Conservation (phyloP, 2,888 invertebrate species). For the Diachrysia chrysitis region DNA sequence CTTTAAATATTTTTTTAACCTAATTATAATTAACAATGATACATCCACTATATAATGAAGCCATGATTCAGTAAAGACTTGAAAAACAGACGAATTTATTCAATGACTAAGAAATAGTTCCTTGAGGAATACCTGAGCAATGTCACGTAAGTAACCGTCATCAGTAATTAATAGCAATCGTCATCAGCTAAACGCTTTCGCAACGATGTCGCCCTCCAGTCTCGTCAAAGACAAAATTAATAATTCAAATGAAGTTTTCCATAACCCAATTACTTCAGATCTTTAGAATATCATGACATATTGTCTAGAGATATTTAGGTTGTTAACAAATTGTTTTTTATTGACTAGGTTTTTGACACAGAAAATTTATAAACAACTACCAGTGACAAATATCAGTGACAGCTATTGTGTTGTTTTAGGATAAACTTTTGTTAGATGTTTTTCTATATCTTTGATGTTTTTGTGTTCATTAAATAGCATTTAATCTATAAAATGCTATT, state of each 20-base stretch:
- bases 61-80: constrained; percentile 27
- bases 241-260: neutral
- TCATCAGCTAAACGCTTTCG: constrained; percentile 1
- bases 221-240: neutral
- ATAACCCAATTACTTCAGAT: constrained; percentile 1
- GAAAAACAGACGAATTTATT: constrained; percentile 14
- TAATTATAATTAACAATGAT: too few relatives aligned
- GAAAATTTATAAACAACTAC: neutral
- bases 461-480: neutral
- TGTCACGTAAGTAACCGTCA: constrained; percentile 15
- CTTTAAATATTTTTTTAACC: too few relatives aligned
- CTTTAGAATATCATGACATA: neutral
- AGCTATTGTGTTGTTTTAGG: neutral
- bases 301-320: neutral
- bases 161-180: neutral
- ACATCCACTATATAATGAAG: neutral
- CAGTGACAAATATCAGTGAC: neutral
- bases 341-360: neutral
- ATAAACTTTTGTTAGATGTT: neutral
- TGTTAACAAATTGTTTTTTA: neutral
- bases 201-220: neutral
- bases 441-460: constrained; percentile 2
- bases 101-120: constrained; percentile 11
- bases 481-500: neutral
- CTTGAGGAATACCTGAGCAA: constrained; percentile 11